These are phyloP conservation scores for Eospalax fontanierii DNA, from an alignment of 2,797 vertebrate genomes.

Conservation along the genomic window DNA sequence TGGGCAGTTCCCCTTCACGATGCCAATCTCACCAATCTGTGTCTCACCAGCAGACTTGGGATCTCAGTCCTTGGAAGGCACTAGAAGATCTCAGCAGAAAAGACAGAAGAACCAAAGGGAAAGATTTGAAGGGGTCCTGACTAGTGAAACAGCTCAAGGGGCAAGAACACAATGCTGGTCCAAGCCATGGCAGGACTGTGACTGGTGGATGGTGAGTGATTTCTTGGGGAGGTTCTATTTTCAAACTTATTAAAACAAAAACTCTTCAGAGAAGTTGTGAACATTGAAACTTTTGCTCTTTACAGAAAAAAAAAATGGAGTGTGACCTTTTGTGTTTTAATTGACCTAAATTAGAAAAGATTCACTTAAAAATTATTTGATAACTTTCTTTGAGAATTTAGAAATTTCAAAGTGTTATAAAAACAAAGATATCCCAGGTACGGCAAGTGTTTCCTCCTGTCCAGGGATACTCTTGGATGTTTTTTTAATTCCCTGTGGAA, in stretches of 20 bases:
- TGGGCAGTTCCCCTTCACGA: background rate
- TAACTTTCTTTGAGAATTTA: conserved; percentile 33
- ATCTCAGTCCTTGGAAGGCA: background rate
- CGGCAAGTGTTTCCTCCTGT: background rate
- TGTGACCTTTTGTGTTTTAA: conserved; percentile 2
- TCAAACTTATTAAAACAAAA: conserved; percentile 8
- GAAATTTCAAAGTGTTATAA: background rate
- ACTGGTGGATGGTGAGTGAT: background rate
- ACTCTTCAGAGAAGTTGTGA: background rate
- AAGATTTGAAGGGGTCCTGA: background rate
- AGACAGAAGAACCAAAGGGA: background rate
- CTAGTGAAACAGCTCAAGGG: background rate
- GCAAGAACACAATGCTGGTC: too few relatives aligned
- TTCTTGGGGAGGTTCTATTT: background rate
- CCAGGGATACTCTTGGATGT: background rate
- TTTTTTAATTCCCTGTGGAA: background rate
- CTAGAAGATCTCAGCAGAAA: background rate
- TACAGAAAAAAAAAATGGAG: background rate
- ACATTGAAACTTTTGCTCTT: conserved; percentile 1
- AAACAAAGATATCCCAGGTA: background rate
- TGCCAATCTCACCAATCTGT: background rate
- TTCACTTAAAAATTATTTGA: conserved; percentile 49
- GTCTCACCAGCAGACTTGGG: background rate
- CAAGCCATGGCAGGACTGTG: rapidly evolving
- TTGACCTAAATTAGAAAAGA: conserved; percentile 45